Conservation (phyloP, 2,113 vertebrate genomes). For the Phasianus colchicus region DNA sequence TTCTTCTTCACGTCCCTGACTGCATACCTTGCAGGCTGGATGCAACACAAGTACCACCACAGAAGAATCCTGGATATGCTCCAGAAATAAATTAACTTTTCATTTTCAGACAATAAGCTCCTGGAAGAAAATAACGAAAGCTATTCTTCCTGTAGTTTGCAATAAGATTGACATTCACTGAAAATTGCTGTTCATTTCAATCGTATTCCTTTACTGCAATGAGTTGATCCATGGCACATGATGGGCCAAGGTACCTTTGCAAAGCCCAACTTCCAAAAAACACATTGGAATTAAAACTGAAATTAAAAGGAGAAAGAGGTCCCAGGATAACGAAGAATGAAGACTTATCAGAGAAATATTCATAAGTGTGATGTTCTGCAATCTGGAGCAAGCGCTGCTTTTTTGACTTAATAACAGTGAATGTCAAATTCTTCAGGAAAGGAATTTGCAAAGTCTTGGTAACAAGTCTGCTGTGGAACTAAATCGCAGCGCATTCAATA, state of each 20-base stretch:
- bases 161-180: neutral
- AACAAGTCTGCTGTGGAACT: conserved; percentile 24
- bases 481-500: neutral
- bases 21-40: neutral
- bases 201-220: neutral
- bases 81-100: conserved; percentile 40
- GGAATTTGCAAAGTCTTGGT: conserved; percentile 55
- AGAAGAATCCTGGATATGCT: conserved; percentile 26
- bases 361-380: conserved; percentile 16
- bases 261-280: conserved; percentile 27
- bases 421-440: conserved; percentile 48
- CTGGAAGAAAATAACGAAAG: conserved; percentile 6
- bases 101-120: conserved; percentile 25
- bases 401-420: conserved; percentile 53
- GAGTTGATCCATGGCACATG: neutral
- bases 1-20: neutral
- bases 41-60: neutral
- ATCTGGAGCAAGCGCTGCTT: conserved; percentile 26
- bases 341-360: conserved; percentile 22
- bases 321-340: conserved; percentile 22
- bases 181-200: conserved; percentile 19
- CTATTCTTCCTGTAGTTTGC: conserved; percentile 1
- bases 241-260: neutral
- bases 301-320: conserved; percentile 22
- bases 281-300: conserved; percentile 28